Percentiles rank a stretch among this genome's conserved stretches.
Conservation (phyloP, 2,113 vertebrate genomes). For the Otolemur garnettii region DNA sequence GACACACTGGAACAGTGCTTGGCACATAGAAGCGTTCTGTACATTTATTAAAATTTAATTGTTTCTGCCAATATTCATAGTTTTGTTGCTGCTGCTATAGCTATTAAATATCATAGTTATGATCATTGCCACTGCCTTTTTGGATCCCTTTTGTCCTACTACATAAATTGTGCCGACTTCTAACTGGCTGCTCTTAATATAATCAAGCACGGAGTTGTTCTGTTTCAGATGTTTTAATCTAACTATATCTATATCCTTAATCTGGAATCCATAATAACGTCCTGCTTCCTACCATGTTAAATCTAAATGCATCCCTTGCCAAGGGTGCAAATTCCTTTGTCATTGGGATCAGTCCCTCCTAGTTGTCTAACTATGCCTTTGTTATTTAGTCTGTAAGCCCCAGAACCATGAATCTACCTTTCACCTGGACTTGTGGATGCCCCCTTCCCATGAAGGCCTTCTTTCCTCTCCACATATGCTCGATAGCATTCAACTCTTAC, state of each 20-base stretch:
- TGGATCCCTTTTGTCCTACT: neutral
- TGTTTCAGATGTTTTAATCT: constrained; percentile 3
- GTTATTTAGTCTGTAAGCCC: neutral
- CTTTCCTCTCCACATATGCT: neutral
- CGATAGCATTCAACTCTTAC: neutral
- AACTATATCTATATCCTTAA: constrained; percentile 11
- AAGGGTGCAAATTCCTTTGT: neutral
- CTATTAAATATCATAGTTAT: neutral
- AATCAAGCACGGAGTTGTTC: neutral
- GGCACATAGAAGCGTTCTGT: neutral
- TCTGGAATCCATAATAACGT: neutral
- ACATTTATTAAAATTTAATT: neutral
- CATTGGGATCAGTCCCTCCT: neutral
- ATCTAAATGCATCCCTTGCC: neutral
- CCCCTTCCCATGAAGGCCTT: neutral
- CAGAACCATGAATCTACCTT: neutral
- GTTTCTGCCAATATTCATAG: neutral
- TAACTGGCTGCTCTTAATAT: neutral
- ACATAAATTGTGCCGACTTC: neutral
- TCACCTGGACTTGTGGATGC: neutral
- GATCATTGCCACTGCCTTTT: neutral
- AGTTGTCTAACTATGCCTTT: neutral
- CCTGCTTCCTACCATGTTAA: constrained; percentile 29
- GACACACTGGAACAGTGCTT: neutral
- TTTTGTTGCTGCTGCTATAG: constrained; percentile 4